phyloP scores from a whole-genome alignment of 2,113 vertebrate species.

The Chlorodrepanis virens region DNA sequence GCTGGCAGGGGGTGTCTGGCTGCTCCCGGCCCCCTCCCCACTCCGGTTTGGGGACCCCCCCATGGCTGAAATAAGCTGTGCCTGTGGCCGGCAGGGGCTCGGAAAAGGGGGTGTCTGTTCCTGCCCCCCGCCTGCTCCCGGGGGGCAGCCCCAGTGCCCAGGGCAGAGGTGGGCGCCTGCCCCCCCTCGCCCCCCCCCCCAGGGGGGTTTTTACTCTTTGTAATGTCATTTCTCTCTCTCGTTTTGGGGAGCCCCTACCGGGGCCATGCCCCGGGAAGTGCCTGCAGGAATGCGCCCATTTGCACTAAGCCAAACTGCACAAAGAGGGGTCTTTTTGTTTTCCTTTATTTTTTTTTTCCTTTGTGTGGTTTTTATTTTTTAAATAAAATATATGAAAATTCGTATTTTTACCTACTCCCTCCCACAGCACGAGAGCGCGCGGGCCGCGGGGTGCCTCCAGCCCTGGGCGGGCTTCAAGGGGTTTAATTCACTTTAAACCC shows the following conservation, averaged over 20 bases:
- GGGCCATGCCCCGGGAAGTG: slow-evolving; percentile 4
- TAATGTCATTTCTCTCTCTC: neutral
- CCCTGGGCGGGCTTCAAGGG: neutral
- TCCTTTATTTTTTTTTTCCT: neutral
- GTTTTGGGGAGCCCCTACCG: neutral
- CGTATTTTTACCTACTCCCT: neutral
- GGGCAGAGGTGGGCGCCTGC: neutral
- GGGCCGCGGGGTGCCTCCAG: neutral
- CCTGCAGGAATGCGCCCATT: slow-evolving; percentile 31
- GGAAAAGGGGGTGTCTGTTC: neutral
- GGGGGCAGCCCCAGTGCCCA: neutral
- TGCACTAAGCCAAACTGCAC: slow-evolving; percentile 42
- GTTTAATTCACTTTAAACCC: neutral
- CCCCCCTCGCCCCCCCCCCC: neutral
- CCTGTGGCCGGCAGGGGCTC: neutral
- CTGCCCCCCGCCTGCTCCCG: neutral
- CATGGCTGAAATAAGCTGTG: neutral
- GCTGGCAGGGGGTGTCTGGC: neutral
- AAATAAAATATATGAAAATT: neutral
- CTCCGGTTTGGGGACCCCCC: neutral
- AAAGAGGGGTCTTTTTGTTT: slow-evolving; percentile 21
- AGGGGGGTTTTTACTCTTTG: slow-evolving; percentile 1
- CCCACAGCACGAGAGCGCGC: neutral
- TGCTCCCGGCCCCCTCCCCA: neutral
- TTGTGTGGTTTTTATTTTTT: slow-evolving; percentile 21